Base-by-base conservation (phyloP, 2,113 vertebrate genomes). In the Hypanus sabinus region DNA sequence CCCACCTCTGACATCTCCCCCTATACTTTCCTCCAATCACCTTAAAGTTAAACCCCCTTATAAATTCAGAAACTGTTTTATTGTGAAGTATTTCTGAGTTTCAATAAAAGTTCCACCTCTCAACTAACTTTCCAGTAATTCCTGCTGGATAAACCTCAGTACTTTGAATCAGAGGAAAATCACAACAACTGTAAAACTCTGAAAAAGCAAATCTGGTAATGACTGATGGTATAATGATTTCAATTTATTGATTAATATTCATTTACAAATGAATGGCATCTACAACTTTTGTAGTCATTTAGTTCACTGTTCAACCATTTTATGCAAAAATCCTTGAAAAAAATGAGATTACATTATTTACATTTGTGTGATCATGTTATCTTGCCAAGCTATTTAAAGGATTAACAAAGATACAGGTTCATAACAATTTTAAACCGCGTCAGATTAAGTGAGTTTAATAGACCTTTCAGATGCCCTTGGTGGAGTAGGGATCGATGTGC, bases 221-320 rank as follows among this genome's bases (percentile, higher is more conserved):
- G 57, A 65, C 60, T 30, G 46, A 33, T 14, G 65, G 85, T 65
- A 68, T 36, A 90, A 90, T 90, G 16, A 65, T 90, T 90, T 90
- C 85, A 65, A 90, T 90, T 90, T 90, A 90, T 90, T 90, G 85
- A 90, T 90, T 90, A 90, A 65, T 90, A 65, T 90, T 90, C 85
- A 90, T 90, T 90, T 90, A 90, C 85, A 90, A 90, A 68, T 90
- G 16, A 88, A 68, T 65, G 60, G 60, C 85, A 90, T 65, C 85
- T 90, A 90, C 85, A 7, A 90, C 57, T 33, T 65, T 33, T 5
- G 85, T 90, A 33, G 85, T 79, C 76, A 36, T 36, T 62, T 11
- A 88, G 46, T 88, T 88, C 57, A 60, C 30, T 14, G 16, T 90
- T 90, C 60, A 90, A 33, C 85, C 65, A 90, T 90, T 90, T 90